Base-by-base conservation (phyloP, 2,888 invertebrate species). In the Plemyria rubiginata region DNA sequence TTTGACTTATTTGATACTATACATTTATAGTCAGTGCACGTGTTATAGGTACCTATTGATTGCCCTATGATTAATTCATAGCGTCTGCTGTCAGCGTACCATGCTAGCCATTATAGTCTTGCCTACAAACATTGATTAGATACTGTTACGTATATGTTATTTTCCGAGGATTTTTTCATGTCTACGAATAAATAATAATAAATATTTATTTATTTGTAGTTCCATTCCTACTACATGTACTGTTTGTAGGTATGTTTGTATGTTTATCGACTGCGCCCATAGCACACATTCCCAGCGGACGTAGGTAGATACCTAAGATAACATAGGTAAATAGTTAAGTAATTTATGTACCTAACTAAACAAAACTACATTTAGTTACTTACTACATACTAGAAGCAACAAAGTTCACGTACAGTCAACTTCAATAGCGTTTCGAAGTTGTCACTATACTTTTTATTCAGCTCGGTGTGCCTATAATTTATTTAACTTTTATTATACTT, bases 221-320 rank as follows among this genome's bases (percentile, higher is more conserved):
- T 38, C 9, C 3, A 3, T 38, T 11, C 36, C 8, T 11, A 38
- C 8, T 38, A 38, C 32, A 8, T 11, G 11, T 63, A 53, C 43
- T 70, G 55, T 67, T 60, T 57, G 60, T 65, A 9, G 62, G 60
- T 68, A 68, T 66, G 58, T 60, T 36, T 16, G 41, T 56, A 58
- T 86, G 76, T 85, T 85, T 84, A 78, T 75, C 55, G 76, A 73
- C 80, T 81, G 77, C 85, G 75, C 83, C 83, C 80, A 83, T 70
- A 58, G 70, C 74, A 85, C 83, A 87, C 80, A 84, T 84, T 81
- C 78, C 78, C 80, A 82, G 79, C 80, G 73, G 78, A 78, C 70
- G 70, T 67, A n/a, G n/a, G n/a, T n/a, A n/a, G n/a, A n/a, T n/a
- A n/a, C n/a, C n/a, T n/a, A 77, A 38, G 87, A 86, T 89, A 87